Evolutionary conservation across 2,113 vertebrate genomes (phyloP), one percentile per base, ranked within the genome.

Genomic region (Megaceryle torquata): DNA sequence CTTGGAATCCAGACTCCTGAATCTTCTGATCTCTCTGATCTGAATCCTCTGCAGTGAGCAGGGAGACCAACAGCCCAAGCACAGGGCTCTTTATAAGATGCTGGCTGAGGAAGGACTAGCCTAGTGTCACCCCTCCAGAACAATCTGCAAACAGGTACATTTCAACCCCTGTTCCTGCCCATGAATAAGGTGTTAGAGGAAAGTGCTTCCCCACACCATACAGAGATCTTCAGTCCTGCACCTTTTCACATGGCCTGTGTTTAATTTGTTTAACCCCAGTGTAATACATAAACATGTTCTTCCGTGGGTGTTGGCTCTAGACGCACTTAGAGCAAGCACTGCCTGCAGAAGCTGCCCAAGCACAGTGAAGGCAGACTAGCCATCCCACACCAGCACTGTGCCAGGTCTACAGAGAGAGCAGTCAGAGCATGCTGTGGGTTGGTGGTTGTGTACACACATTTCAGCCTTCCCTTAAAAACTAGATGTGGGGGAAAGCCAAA

Each of bases 351-450:
- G 64, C 35, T 48, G 57, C 16, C 8, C 1, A 6, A 28, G 78
- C 15, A 35, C 1, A 1, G 24, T 13, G 46, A 70, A 17, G 14
- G 61, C 61, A 75, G 46, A 41, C 46, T 10, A 0, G 0, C 9
- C 4, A 0, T 13, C 12, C 77, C 44, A 50, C 20, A 65, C 29
- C 46, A 54, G 15, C 0, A 0, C 28, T 29, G 14, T 4, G 2
- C n/a, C 70, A 37, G 39, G 25, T 35, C 44, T 56, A 29, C 11
- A 8, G 0, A 3, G 2, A 39, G 46, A 88, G 63, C 68, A 71
- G n/a, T 8, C 0, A 0, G 31, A 60, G 25, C 1, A 1, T 8
- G 12, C 29, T 7, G 31, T 3, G 2, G 15, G 28, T 7, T n/a
- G 9, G 11, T 35, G 50, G 9, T 28, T 87, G 14, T 6, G 28